phyloP scores from a whole-genome alignment of 2,113 vertebrate species.

The Xenopus laevis region DNA sequence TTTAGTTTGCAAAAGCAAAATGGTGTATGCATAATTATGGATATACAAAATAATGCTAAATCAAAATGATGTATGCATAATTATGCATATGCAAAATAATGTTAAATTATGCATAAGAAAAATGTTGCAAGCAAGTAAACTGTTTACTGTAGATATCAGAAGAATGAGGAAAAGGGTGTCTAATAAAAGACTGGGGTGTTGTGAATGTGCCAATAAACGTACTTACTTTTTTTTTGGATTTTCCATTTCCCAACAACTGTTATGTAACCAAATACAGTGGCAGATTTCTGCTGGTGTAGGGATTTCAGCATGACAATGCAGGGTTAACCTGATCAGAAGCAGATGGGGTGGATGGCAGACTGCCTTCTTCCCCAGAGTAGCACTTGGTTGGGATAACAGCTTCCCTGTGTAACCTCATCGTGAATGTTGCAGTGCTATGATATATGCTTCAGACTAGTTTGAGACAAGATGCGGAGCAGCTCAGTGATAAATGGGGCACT shows the following conservation, averaged over 20 bases:
- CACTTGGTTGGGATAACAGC: not conserved
- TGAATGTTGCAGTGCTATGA: constrained; percentile 17
- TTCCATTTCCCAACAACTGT: not conserved
- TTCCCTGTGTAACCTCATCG: constrained; percentile 30
- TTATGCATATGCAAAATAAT: too few relatives aligned
- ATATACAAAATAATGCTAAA: too few relatives aligned
- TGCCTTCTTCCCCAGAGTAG: not conserved
- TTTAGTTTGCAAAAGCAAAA: too few relatives aligned
- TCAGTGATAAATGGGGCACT: constrained; percentile 17
- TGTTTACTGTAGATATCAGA: too few relatives aligned
- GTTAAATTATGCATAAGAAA: too few relatives aligned
- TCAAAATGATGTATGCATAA: too few relatives aligned
- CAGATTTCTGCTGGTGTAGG: not conserved
- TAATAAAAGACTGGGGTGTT: too few relatives aligned
- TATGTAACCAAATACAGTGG: constrained; percentile 28
- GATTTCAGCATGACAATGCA: not conserved
- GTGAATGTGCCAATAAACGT: too few relatives aligned
- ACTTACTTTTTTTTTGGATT: not conserved
- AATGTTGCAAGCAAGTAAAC: too few relatives aligned
- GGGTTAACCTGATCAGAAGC: constrained; percentile 10
- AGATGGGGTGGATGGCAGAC: constrained; percentile 12
- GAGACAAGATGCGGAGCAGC: not conserved
- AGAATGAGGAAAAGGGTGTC: too few relatives aligned
- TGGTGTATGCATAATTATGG: too few relatives aligned
- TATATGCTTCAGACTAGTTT: not conserved